Conservation (phyloP, 1,140 invertebrate genomes). For the Euwallacea fornicatus region DNA sequence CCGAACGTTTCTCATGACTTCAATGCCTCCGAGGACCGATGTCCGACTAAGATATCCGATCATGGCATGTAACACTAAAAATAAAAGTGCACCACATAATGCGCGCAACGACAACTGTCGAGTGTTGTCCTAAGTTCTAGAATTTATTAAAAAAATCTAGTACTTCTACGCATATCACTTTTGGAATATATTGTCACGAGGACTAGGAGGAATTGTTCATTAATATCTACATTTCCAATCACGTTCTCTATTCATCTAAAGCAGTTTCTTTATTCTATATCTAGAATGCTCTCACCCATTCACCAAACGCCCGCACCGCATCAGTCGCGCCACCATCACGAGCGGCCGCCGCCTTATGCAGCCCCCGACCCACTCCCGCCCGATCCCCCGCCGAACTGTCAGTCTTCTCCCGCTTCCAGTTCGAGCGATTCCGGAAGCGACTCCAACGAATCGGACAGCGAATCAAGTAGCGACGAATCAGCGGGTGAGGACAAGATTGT, state of each 20-base stretch:
- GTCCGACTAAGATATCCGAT: no score
- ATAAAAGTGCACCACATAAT: no score
- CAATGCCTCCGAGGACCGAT: no score
- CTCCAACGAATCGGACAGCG: conserved; percentile 55
- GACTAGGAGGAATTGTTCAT: no score
- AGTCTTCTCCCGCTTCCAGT: conserved; percentile 6
- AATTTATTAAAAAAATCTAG: no score
- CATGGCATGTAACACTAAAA: no score
- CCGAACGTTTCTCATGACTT: not conserved
- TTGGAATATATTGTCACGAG: no score
- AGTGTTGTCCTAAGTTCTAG: no score
- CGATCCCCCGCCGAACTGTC: conserved; percentile 45
- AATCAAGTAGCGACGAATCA: conserved; percentile 58
- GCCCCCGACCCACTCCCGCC: conserved; percentile 14
- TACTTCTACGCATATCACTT: no score
- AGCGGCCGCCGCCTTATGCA: conserved; percentile 30
- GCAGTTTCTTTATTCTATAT: not conserved
- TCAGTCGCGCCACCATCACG: conserved; percentile 34
- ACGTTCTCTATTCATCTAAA: not conserved
- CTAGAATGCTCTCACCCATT: conserved; percentile 51
- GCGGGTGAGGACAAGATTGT: conserved; percentile 53
- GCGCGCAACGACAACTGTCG: no score
- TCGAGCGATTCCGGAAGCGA: conserved; percentile 58
- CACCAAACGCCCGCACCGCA: conserved; percentile 39
- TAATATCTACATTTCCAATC: no score